phyloP scores from a whole-genome alignment of 1,140 invertebrate genomes.

The Lordiphosa stackelbergi region DNA sequence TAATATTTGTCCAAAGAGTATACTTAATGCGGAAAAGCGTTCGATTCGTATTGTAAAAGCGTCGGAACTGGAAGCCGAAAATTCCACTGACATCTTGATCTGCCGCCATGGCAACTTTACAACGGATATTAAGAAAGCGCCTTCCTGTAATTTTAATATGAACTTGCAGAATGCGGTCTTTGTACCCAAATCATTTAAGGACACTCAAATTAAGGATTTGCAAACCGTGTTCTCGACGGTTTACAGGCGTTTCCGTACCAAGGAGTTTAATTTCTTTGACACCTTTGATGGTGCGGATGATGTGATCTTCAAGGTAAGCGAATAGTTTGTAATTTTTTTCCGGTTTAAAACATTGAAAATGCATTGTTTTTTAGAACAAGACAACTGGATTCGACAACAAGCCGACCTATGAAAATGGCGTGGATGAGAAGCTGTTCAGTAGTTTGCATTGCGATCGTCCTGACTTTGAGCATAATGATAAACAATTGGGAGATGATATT shows the following conservation, averaged over 20 bases:
- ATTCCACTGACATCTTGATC: slow-evolving; percentile 16
- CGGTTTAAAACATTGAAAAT: no score
- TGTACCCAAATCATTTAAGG: background rate
- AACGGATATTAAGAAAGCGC: background rate
- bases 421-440: no score
- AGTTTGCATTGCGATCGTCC: no score
- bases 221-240: background rate
- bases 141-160: slow-evolving; percentile 6
- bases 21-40: background rate
- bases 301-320: slow-evolving; percentile 35
- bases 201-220: background rate
- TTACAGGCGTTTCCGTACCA: background rate
- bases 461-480: no score
- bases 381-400: no score
- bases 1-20: slow-evolving; percentile 7
- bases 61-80: slow-evolving; percentile 1
- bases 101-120: slow-evolving; percentile 12
- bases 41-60: slow-evolving; percentile 25
- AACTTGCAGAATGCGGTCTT: slow-evolving; percentile 3
- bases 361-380: no score
- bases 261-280: slow-evolving; percentile 29
- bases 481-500: no score
- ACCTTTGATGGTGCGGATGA: slow-evolving; percentile 12
- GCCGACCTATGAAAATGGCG: no score
- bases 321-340: no score